Evolutionary conservation across 2,113 vertebrate species (phyloP).

Genomic region (Oncorhynchus masou): DNA sequence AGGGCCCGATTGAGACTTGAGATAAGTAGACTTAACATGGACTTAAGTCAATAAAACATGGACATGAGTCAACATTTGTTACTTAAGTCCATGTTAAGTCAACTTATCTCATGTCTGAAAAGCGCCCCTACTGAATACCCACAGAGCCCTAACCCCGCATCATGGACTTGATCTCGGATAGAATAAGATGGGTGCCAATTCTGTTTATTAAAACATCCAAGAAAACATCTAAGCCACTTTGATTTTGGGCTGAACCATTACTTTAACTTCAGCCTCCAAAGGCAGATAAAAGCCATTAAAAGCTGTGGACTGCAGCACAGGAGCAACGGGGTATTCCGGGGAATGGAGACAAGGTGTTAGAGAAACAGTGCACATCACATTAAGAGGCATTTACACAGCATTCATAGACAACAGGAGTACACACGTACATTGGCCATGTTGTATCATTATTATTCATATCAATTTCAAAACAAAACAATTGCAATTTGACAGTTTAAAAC

Average conservation of each 20-base stretch:
- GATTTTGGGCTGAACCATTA: background rate
- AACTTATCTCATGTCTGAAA: background rate
- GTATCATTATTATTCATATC: constrained; percentile 55
- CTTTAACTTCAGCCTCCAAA: background rate
- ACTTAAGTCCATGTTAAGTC: background rate
- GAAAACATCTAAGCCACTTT: no score
- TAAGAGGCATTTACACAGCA: constrained; percentile 51
- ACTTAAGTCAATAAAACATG: background rate
- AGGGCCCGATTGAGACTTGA: background rate
- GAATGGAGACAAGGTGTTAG: constrained; percentile 48
- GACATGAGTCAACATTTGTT: background rate
- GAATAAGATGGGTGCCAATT: no score
- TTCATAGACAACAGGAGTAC: constrained; percentile 44
- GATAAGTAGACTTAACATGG: background rate
- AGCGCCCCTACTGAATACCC: no score
- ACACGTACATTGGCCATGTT: constrained; percentile 58
- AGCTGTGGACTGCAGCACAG: background rate
- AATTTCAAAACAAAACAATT: constrained; percentile 2
- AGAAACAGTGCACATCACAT: background rate
- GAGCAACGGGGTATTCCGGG: constrained; percentile 4
- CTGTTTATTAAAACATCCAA: no score
- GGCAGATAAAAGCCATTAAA: background rate
- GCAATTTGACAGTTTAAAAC: background rate
- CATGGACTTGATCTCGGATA: no score
- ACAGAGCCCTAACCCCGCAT: no score